Base-by-base conservation (phyloP, 2,797 vertebrate genomes). In the Gallirallus australis region DNA sequence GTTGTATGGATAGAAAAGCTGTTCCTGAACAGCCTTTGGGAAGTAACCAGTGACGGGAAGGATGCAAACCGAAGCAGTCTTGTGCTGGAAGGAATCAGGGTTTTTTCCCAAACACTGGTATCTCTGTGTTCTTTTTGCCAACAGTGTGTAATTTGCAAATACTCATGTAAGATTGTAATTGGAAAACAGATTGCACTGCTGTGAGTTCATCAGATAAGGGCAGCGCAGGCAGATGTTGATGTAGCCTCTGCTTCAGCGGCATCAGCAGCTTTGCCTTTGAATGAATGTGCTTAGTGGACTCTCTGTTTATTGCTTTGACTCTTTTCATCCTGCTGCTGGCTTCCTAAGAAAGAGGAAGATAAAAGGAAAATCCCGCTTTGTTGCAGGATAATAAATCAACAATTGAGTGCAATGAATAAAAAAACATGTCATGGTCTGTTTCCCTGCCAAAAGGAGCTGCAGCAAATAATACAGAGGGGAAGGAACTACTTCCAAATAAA, bases 171-270 rank as follows among this genome's bases (percentile, higher is more conserved):
- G n/a, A n/a, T 3, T 56, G 4, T 33, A 48, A 15, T 45, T 15
- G 39, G 53, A 28, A 60, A 86, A 39, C 21, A 15, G 0, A 0
- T 19, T 12, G n/a, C 17, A 17, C 23, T 31, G 24, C 24, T 0
- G 1, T 37, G 33, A 35, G 9, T 14, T 72, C 39, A 12, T 40
- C 3, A 1, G 8, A 28, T n/a, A 33, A 54, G 42, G 9, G 3
- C 30, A 69, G 6, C 1, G 2, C 33, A 21, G 45, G 59, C 59
- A 61, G 47, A 27, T 15, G 17, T 8, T 68, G 64, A 3, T 42
- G 14, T 60, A 64, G 30, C 30, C 69, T 53, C 37, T 53, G 33
- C 21, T 70, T 61, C 2, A 2, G 56, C 45, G 52, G 15, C 42
- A 25, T 25, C 12, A 5, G 13, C 48, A 81, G 23, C 48, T 35